A percentile compares a stretch with the other conserved stretches of the same genome.
phyloP scores from a whole-genome alignment of 2,888 invertebrate genomes.

The Yponomeuta malinellus region DNA sequence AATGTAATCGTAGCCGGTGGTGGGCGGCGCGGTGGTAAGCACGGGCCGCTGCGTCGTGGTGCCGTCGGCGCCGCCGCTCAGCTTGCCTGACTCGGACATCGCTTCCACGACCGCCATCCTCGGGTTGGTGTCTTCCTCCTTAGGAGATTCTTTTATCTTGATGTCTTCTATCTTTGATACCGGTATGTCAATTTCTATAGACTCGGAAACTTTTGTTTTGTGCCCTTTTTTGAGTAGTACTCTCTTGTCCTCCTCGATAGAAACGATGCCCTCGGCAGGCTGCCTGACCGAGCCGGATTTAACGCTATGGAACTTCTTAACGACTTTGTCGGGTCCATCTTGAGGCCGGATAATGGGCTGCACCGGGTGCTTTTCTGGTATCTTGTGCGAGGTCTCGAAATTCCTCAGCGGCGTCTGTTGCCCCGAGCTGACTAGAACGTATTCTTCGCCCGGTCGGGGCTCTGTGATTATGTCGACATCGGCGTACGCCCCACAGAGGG shows the following conservation, averaged over 20 bases:
- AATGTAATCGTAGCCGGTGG: slow-evolving; percentile 57
- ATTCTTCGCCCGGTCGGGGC: slow-evolving; percentile 80
- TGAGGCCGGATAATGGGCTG: slow-evolving; percentile 51
- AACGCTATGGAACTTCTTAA: slow-evolving; percentile 51
- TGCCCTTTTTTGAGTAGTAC: slow-evolving; percentile 47
- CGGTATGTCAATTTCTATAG: slow-evolving; percentile 66
- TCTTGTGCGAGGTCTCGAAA: slow-evolving; percentile 85
- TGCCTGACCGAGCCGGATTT: slow-evolving; percentile 45
- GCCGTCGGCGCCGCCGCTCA: slow-evolving; percentile 51
- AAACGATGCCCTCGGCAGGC: slow-evolving; percentile 59
- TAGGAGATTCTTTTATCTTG: slow-evolving; percentile 68
- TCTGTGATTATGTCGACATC: slow-evolving; percentile 79
- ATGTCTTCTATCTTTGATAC: slow-evolving; percentile 67
- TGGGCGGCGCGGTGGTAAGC: slow-evolving; percentile 65
- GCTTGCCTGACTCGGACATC: slow-evolving; percentile 66
- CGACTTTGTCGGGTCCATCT: slow-evolving; percentile 65
- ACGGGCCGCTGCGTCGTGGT: slow-evolving; percentile 75
- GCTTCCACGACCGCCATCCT: slow-evolving; percentile 65
- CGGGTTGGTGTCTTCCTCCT: slow-evolving; percentile 61
- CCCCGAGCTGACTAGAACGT: slow-evolving; percentile 77
- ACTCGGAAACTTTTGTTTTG: slow-evolving; percentile 55
- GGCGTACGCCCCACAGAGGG: slow-evolving; percentile 54
- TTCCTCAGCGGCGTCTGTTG: slow-evolving; percentile 63
- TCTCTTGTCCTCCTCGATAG: slow-evolving; percentile 69
- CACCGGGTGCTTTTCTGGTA: slow-evolving; percentile 70